Base-by-base conservation (phyloP, 2,888 invertebrate genomes). In the Anoplius nigerrimus region DNA sequence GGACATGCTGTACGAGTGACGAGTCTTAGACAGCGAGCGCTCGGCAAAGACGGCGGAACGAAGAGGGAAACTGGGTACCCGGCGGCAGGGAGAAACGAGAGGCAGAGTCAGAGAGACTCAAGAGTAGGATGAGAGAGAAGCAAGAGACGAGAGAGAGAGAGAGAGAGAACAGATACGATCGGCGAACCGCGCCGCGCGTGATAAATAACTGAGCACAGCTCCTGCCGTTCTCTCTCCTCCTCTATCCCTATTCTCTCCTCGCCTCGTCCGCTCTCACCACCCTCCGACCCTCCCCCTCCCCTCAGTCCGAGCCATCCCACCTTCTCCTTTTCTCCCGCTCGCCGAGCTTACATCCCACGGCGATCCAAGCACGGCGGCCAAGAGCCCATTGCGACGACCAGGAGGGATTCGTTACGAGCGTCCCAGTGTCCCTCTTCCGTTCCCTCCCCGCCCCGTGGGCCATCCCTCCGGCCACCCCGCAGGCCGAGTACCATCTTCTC, bases 161-260 rank as follows among this genome's bases (percentile, higher is more conserved):
- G 52, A 59, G 24, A 57, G 67, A 57, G 34, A 3, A 13, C 34
- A 34, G 34, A 34, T 34, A 34, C 34, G 34, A 34, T 34, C 34
- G 34, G 34, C 34, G 34, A 34, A 34, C 34, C 34, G 34, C 34
- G 34, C 67, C 70, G 71, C 64, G 74, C 78, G 76, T 74, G 72
- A 78, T 81, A 81, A 83, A 83, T 83, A 81, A 83, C 81, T 80
- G 78, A 63, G 74, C 72, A 77, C 72, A 78, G 74, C 78, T 81
- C 74, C 34, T 11, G 71, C 78, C 76, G 80, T 77, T 81, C 81
- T 78, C 71, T 78, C 71, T 76, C 61, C 55, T 64, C 68, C 51
- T 62, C 68, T 46, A 16, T 16, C 56, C 11, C 78, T 72, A 74
- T 78, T 75, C 58, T 61, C 66, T 69, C 51, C 59, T 65, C 69